Evolutionary conservation across 1,140 invertebrate genomes (phyloP).

Genomic region (Tetramorium simillimum): DNA sequence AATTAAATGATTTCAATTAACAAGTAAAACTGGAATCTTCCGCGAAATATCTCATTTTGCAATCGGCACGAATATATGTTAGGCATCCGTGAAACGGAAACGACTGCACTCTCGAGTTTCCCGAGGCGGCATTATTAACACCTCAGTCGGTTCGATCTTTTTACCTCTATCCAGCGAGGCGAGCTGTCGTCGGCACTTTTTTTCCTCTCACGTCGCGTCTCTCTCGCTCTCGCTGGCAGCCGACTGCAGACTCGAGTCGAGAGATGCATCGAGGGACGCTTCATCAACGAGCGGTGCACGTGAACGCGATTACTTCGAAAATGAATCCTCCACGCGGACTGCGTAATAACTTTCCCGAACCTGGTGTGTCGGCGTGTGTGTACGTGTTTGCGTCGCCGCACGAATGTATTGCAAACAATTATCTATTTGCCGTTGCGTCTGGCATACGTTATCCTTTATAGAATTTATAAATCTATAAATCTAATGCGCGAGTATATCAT

Average conservation of each 20-base stretch:
- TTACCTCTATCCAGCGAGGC: slow-evolving; percentile 42
- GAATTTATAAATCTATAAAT: no score
- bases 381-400: background rate
- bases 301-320: slow-evolving; percentile 58
- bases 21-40: background rate
- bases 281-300: slow-evolving; percentile 32
- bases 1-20: background rate
- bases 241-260: background rate
- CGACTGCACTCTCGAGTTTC: slow-evolving; percentile 38
- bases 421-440: background rate
- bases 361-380: background rate
- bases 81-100: slow-evolving; percentile 61
- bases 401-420: slow-evolving; percentile 8
- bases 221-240: background rate
- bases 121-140: slow-evolving; percentile 70
- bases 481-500: background rate
- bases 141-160: slow-evolving; percentile 66
- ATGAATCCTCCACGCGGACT: slow-evolving; percentile 58
- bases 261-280: slow-evolving; percentile 19
- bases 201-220: no score
- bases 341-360: background rate
- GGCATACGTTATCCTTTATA: background rate
- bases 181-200: slow-evolving; percentile 40
- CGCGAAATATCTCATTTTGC: background rate
- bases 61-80: slow-evolving; percentile 9